These are phyloP conservation scores for Junonia oenone DNA, from an alignment of 2,888 invertebrate species.

Conservation along the genomic window DNA sequence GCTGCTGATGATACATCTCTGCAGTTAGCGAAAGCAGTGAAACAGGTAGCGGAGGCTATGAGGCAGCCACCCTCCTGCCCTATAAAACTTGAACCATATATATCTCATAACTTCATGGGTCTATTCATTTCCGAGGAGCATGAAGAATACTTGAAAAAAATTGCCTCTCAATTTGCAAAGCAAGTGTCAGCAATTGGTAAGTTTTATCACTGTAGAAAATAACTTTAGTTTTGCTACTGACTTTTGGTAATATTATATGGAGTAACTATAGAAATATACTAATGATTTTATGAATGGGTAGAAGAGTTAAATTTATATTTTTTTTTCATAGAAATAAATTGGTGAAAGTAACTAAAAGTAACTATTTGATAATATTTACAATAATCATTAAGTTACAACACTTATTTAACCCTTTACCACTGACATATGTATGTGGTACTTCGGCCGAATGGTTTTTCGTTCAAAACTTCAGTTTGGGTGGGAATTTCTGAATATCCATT, in stretches of 20 bases:
- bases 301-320: not conserved
- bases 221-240: slow-evolving; percentile 24
- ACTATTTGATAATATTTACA: not conserved
- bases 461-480: too few relatives aligned
- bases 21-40: slow-evolving; percentile 84
- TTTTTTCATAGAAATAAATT: not conserved
- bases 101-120: slow-evolving; percentile 94
- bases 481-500: too few relatives aligned
- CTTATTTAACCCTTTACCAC: too few relatives aligned
- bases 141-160: slow-evolving; percentile 87
- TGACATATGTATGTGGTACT: too few relatives aligned
- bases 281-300: not conserved
- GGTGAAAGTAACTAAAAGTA: not conserved
- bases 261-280: not conserved
- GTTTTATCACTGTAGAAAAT: slow-evolving; percentile 40
- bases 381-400: too few relatives aligned
- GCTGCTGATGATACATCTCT: slow-evolving; percentile 87
- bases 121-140: slow-evolving; percentile 91
- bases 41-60: slow-evolving; percentile 85
- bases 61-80: slow-evolving; percentile 83
- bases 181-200: slow-evolving; percentile 87
- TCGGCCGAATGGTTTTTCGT: too few relatives aligned
- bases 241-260: not conserved
- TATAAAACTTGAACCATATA: slow-evolving; percentile 88
- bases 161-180: slow-evolving; percentile 89